Base-by-base conservation (phyloP, 2,113 vertebrate genomes). In the Alaudala cheleensis region DNA sequence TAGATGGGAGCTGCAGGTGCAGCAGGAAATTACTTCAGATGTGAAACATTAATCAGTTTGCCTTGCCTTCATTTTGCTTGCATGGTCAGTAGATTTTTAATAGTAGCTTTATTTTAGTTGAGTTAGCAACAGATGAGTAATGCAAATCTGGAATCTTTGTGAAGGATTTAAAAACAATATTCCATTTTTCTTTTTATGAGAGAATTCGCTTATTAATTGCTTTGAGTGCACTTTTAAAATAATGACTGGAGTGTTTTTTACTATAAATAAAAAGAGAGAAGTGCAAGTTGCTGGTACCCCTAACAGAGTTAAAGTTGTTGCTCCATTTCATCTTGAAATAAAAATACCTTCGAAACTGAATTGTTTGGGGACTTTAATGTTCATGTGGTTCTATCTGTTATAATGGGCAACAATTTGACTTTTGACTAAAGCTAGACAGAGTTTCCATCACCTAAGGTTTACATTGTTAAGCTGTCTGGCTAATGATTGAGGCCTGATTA, bases 21-120 rank as follows among this genome's bases (percentile, higher is more conserved):
- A 93, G 58, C 58, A 96, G 95, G 96, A 97, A 97, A 97, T 97
- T 49, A 95, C 97, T 96, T 97, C 95, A 97, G 72, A 95, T 95
- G 85, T 96, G 94, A 96, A 93, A 88, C 86, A 95, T 95, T 86
- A 95, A 95, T 97, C 86, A 93, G 11, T 94, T 94, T 94, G 70
- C 53, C 80, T 92, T 65, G 25, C 45, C 61, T 79, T 86, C 42
- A 45, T 95, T 94, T 96, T 81, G 71, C 74, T 88, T 93, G 49
- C 33, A 2, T 34, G 31, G 45, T 90, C 24, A 40, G 47, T 93
- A 81, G 78, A 28, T 93, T 96, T 96, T 94, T 95, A 94, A 79
- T 95, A 90, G 62, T 92, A 92, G n/a, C 69, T 97, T 96, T 94
- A 81, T 93, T 96, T 95, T 94, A 82, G 42, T 66, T 81, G 50